Evolutionary conservation across 2,113 vertebrate genomes (phyloP).

Genomic region (Oenanthe melanoleuca): DNA sequence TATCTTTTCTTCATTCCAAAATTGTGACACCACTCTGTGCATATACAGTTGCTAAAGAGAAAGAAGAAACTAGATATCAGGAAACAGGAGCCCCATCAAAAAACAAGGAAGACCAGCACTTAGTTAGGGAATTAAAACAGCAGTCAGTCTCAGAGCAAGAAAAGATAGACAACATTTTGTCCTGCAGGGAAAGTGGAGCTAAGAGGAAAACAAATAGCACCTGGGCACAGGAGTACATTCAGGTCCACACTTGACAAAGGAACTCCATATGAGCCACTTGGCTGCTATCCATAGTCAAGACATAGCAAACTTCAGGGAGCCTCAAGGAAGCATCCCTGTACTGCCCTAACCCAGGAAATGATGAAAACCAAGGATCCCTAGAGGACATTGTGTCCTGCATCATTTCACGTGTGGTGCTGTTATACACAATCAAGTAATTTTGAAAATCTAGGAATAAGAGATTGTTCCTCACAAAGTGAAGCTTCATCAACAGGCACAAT

Average conservation of each 20-base stretch:
- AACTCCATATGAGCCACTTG: background rate
- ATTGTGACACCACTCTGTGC: background rate
- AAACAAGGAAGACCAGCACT: background rate
- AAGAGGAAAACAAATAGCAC: background rate
- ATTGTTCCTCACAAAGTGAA: background rate
- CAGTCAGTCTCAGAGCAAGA: background rate
- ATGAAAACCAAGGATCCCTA: background rate
- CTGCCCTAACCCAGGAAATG: background rate
- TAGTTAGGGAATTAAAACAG: background rate
- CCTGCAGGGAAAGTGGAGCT: background rate
- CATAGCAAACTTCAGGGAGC: background rate
- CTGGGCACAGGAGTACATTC: background rate
- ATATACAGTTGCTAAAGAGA: background rate
- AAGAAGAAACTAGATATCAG: background rate
- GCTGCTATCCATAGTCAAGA: background rate
- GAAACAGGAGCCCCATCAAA: background rate
- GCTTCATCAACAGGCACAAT: background rate
- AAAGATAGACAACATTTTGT: background rate
- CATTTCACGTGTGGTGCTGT: background rate
- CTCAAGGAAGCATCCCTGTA: background rate
- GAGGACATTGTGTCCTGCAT: background rate
- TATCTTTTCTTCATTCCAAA: background rate
- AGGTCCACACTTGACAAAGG: background rate
- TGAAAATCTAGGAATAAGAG: background rate
- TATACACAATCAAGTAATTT: background rate